Base-by-base conservation (phyloP, 2,113 vertebrate genomes). In the Brachyhypopomus occidentalis region DNA sequence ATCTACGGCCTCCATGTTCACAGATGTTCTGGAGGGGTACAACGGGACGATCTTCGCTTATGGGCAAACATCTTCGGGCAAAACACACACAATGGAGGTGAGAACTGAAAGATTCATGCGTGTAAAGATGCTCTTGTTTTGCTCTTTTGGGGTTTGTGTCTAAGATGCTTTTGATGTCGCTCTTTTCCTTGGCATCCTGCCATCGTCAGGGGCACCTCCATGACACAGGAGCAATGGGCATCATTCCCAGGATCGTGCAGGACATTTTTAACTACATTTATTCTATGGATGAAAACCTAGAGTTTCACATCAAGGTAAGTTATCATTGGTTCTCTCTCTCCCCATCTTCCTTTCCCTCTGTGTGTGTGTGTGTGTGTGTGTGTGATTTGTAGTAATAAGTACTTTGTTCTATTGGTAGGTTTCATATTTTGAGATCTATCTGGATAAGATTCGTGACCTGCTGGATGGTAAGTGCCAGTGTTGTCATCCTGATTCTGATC, bases 31-130 rank as follows among this genome's bases (percentile, higher is more conserved):
- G 80, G 97, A 98, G 69, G 97, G 97, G 83, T 98, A 99, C 89
- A 99, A 98, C 78, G 97, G 97, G 85, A 99, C 97, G 27, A 99
- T 99, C 95, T 98, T 99, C 93, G 97, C 97, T 9, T 99, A 99
- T 75, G 97, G 97, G 64, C 97, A 99, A 84, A 99, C 97, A 0
- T 98, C 97, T 0, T 98, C 97, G 84, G 97, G 97, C 69, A 99
- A 99, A 94, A 99, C 97, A 16, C 97, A 99, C 88, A 99, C 97
- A 84, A 99, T 99, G 97, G 97, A 99, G 95, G 97, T 98, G 93
- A 94, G 72, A 59, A 4, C 48, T 58, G 59, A n/a, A 70, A 41
- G 22, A 0, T 60, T 69, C 25, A 2, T 8, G 2, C 41, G 9
- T 52, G 9, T 52, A 30, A 52, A 6, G 16, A 41, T 45, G 2